Base-by-base conservation (phyloP, 2,113 vertebrate genomes). In the Hiodon tergisus region DNA sequence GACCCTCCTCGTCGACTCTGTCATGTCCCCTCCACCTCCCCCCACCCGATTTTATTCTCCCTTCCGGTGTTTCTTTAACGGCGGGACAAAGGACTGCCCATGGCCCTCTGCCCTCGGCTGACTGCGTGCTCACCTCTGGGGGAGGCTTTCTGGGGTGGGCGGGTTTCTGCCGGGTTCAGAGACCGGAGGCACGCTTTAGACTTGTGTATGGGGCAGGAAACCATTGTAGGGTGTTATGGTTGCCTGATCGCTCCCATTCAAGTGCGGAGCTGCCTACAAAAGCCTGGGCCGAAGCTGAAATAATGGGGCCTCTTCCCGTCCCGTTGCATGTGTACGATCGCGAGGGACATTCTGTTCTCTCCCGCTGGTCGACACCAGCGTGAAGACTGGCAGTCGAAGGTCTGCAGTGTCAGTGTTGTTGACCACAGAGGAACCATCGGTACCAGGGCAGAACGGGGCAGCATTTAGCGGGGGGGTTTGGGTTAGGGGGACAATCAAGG, bases 191-290 rank as follows among this genome's bases (percentile, higher is more conserved):
- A 85, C 86, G 83, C 88, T 89, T 87, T 84, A 89, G 89, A 90
- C 86, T 88, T 89, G 89, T 90, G 89, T 87, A 88, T 88, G 86
- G 86, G 83, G 89, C 87, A 89, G 87, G 88, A 90, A 90, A 89
- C 80, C 85, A 87, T 89, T 89, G 87, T 87, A 85, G 85, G 84
- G 85, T 87, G 86, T 89, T 87, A 88, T 87, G 88, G 86, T 86
- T 89, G 88, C 87, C 86, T 88, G 87, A 90, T 87, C 80, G 81
- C 83, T 86, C 81, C 82, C 85, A 88, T 90, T 91, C 81, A 88
- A 78, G 82, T 75, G 75, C 81, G 86, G 86, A 88, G 85, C 89
- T 86, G 83, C 81, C 83, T 86, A 90, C 89, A 89, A 90, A 90
- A 83, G 87, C 17, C 78, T 83, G 80, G 81, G 85, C 86, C 85